Base-by-base conservation (phyloP, 2,888 invertebrate species). In the Plagodis pulveraria region DNA sequence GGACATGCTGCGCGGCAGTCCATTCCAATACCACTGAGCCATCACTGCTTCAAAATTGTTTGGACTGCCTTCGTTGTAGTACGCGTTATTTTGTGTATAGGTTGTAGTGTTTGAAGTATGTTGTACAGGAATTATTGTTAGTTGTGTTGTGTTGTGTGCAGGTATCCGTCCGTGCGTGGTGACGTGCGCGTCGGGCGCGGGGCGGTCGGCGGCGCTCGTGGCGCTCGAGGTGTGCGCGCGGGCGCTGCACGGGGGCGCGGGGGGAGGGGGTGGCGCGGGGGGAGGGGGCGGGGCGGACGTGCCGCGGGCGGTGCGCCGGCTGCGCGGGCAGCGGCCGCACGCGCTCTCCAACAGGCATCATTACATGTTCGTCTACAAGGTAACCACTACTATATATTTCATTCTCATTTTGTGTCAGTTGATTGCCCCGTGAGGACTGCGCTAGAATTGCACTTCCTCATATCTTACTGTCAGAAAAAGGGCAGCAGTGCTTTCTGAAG, bases 281-380 rank as follows among this genome's bases (percentile, higher is more conserved):
- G 50, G 33, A 34, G 94, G 96, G 4, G 36, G 36, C 36, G 36
- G 4, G 53, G 96, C 97, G 11, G 98, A 98, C 87, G 95, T 98
- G 80, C 97, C 98, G 62, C 95, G 96, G 80, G 96, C 96, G 72
- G 98, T 98, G 62, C 96, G 96, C 71, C 94, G 94, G 69, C 94
- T 98, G 77, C 94, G 98, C 67, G 94, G 97, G 74, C 98, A 98
- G 80, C 93, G 98, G 10, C 98, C 98, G 47, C 98, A 98, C 71
- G 95, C 97, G 61, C 97, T 98, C 33, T 96, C 98, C 86, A 98
- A 98, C 62, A 95, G 96, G 77, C 97, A 98, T 77, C 98, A 98
- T 90, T 98, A 98, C 87, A 95, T 95, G 77, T 97, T 98, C 89
- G 96, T 98, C 67, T 98, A 98, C 86, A 96, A 97, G 95, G 98